phyloP scores from a whole-genome alignment of 2,888 invertebrate species.

The Diogma glabrata region DNA sequence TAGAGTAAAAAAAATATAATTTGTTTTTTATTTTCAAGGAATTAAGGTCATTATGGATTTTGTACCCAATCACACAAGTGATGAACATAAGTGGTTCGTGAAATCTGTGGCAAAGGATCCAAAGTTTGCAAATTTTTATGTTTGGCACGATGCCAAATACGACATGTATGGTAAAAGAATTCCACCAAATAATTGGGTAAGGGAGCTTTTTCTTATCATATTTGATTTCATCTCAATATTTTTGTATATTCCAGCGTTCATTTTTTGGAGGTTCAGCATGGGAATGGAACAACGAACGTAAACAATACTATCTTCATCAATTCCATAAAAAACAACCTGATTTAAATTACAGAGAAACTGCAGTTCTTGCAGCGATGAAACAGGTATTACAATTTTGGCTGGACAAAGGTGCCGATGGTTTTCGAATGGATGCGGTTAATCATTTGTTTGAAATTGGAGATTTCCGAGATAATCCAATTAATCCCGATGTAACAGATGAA shows the following conservation, averaged over 20 bases:
- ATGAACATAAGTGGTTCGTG: conserved; percentile 52
- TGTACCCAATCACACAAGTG: conserved; percentile 42
- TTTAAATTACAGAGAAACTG: conserved; percentile 46
- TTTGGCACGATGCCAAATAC: conserved; percentile 42
- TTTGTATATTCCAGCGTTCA: too few relatives aligned
- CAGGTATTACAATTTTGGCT: conserved; percentile 55
- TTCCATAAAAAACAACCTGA: conserved; percentile 51
- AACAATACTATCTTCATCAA: conserved; percentile 52
- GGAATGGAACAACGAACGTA: conserved; percentile 43
- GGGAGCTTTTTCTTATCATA: too few relatives aligned
- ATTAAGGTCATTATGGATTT: conserved; percentile 37
- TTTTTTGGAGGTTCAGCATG: conserved; percentile 49
- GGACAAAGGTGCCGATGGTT: conserved; percentile 47
- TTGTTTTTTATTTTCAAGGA: too few relatives aligned
- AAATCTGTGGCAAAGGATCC: conserved; percentile 43
- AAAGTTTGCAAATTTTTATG: conserved; percentile 55
- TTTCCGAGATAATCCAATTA: conserved; percentile 44
- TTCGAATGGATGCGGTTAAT: conserved; percentile 46
- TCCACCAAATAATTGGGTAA: conserved; percentile 72
- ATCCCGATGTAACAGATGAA: conserved; percentile 36
- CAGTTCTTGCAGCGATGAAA: conserved; percentile 40
- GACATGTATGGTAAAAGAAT: conserved; percentile 25
- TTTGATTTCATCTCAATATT: too few relatives aligned
- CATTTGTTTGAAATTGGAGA: conserved; percentile 50
- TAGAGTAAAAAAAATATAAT: too few relatives aligned